Conservation (phyloP, 2,113 vertebrate species). For the Coreoperca whiteheadi region DNA sequence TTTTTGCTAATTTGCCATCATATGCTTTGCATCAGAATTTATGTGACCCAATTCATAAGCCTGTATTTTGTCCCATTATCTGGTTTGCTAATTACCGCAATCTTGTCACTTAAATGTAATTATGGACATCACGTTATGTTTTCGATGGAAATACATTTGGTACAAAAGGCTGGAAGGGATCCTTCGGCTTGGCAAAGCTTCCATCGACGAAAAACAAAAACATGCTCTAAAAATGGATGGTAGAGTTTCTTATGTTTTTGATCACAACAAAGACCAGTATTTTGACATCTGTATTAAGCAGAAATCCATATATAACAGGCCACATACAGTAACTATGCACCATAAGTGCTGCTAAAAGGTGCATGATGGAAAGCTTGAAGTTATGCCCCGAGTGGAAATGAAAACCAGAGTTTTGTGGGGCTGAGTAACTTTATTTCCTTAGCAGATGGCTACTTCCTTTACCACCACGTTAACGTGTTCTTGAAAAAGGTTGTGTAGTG, state of each 20-base stretch:
- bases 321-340: slow-evolving; percentile 38
- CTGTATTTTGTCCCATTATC: slow-evolving; percentile 64
- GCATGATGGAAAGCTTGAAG: slow-evolving; percentile 63
- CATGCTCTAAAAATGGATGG: slow-evolving; percentile 52
- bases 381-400: slow-evolving; percentile 71
- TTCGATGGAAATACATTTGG: slow-evolving; percentile 56
- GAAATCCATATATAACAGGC: slow-evolving; percentile 44
- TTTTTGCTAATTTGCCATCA: slow-evolving; percentile 42
- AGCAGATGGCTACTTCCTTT: slow-evolving; percentile 66
- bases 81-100: slow-evolving; percentile 68
- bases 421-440: slow-evolving; percentile 65
- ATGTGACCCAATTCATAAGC: slow-evolving; percentile 55
- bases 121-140: slow-evolving; percentile 56
- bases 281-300: slow-evolving; percentile 73
- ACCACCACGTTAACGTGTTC: slow-evolving; percentile 55
- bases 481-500: slow-evolving; percentile 46
- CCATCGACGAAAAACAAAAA: slow-evolving; percentile 55
- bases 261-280: slow-evolving; percentile 57
- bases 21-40: slow-evolving; percentile 62
- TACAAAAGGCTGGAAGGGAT: slow-evolving; percentile 39
- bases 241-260: slow-evolving; percentile 55
- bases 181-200: slow-evolving; percentile 55
- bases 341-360: slow-evolving; percentile 72
- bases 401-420: slow-evolving; percentile 65
- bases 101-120: slow-evolving; percentile 69